These are phyloP conservation scores for Grammomys surdaster DNA, from an alignment of 2,113 vertebrate species.

Conservation along the genomic window DNA sequence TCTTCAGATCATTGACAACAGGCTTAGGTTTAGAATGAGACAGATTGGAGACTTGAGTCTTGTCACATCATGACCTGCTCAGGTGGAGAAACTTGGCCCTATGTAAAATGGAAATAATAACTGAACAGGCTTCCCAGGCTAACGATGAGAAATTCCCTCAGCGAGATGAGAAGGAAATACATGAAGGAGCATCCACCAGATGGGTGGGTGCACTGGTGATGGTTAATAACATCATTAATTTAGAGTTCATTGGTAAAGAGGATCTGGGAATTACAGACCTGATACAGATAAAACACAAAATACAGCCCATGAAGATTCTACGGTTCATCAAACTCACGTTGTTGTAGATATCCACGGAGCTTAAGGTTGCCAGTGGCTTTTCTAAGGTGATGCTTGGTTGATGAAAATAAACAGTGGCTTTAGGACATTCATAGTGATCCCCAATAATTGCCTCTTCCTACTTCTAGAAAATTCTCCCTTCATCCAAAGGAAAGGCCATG, in stretches of 20 bases:
- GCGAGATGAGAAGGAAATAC: neutral
- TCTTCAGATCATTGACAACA: neutral
- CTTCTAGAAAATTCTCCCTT: neutral
- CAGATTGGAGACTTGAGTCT: neutral
- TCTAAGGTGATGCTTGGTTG: neutral
- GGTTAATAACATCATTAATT: neutral
- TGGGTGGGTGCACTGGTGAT: neutral
- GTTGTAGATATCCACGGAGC: neutral
- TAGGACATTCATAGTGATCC: neutral
- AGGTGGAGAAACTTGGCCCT: neutral
- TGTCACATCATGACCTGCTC: neutral
- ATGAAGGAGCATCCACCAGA: neutral
- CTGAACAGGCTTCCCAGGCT: neutral
- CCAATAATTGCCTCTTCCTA: neutral
- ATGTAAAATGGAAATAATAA: neutral
- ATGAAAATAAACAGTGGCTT: neutral
- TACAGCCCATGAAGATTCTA: neutral
- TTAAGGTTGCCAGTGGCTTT: slow-evolving; percentile 16
- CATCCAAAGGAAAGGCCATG: neutral
- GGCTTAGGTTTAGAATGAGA: neutral
- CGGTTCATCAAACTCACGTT: neutral
- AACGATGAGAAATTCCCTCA: neutral
- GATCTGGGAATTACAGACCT: neutral
- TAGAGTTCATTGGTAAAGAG: neutral
- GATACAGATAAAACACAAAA: neutral